Conservation (phyloP, 2,113 vertebrate genomes). For the Odocoileus virginianus region DNA sequence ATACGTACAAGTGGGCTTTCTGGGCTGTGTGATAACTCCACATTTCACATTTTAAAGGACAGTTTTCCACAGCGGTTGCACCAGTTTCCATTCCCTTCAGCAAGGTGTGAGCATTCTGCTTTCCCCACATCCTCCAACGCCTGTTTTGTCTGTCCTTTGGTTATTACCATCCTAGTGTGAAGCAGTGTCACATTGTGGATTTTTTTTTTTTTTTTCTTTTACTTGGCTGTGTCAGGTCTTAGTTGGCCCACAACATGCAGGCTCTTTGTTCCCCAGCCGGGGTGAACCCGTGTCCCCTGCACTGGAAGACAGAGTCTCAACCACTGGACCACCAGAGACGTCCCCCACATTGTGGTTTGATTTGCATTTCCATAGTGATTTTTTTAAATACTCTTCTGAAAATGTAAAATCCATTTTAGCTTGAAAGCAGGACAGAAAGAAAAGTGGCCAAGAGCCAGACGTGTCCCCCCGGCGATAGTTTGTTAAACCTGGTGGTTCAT, state of each 20-base stretch:
- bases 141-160: background rate
- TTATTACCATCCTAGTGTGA: background rate
- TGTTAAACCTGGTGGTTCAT: background rate
- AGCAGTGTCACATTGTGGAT: background rate
- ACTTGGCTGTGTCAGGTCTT: background rate
- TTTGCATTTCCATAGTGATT: background rate
- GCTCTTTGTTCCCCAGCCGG: background rate
- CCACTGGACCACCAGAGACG: background rate
- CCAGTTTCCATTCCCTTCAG: background rate
- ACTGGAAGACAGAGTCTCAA: background rate
- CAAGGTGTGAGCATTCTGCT: background rate
- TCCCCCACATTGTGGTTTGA: background rate
- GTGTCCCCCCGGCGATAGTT: background rate
- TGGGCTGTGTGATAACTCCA: accelerated
- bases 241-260: background rate
- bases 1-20: background rate
- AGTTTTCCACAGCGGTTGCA: accelerated
- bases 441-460: background rate
- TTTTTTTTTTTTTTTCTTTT: background rate
- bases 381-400: background rate
- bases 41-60: background rate
- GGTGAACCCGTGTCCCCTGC: background rate
- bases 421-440: background rate
- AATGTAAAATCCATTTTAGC: background rate
- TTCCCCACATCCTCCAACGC: background rate